Percentiles rank a stretch among this genome's conserved stretches.
phyloP scores from a whole-genome alignment of 2,888 invertebrate species.

The Danaus chrysippus region DNA sequence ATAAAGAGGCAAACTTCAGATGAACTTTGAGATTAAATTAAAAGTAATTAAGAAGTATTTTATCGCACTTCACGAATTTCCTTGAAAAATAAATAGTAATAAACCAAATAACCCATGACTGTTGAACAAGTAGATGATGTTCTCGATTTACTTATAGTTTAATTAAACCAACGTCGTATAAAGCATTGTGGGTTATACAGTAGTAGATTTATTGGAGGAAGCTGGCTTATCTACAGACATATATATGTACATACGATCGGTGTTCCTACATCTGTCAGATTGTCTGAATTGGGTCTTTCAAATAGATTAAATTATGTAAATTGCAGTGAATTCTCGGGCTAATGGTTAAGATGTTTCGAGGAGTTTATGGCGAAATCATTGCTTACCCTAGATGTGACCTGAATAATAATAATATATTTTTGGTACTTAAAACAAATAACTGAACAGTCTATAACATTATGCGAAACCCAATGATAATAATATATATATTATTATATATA shows the following conservation, averaged over 20 bases:
- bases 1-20: background rate
- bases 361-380: constrained; percentile 39
- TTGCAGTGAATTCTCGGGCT: constrained; percentile 40
- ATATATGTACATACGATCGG: constrained; percentile 16
- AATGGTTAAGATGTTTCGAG: constrained; percentile 40
- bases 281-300: constrained; percentile 35
- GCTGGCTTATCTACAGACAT: constrained; percentile 24
- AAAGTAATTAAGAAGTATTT: background rate
- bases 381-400: constrained; percentile 32
- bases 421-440: no score
- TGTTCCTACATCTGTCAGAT: constrained; percentile 34
- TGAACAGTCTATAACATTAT: no score
- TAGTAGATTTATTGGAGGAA: constrained; percentile 14
- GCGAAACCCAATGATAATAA: no score
- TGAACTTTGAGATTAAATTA: constrained; percentile 2
- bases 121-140: no score
- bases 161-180: constrained; percentile 12
- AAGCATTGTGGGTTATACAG: constrained; percentile 9
- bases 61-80: background rate
- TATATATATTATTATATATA: no score
- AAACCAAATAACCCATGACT: background rate
- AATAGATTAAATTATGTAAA: constrained; percentile 46
- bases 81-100: background rate
- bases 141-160: no score
- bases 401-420: no score